phyloP scores from a whole-genome alignment of 2,888 invertebrate genomes.

The Cheilosia grossa region DNA sequence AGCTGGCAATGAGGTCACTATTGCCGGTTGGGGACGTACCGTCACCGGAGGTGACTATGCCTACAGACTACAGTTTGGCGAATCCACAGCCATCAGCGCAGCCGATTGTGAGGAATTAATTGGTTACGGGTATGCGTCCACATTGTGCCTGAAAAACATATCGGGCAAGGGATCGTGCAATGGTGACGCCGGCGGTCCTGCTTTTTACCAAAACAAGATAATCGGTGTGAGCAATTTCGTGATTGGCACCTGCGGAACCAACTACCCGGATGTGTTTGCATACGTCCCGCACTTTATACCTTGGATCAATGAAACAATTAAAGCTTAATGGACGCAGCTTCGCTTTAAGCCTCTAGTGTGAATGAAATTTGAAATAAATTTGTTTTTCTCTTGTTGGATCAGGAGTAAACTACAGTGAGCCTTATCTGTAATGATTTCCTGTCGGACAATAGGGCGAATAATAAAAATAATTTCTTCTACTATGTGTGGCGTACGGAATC shows the following conservation, averaged over 20 bases:
- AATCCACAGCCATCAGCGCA: conserved; percentile 62
- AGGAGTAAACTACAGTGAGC: not conserved
- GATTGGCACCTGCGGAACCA: conserved; percentile 80
- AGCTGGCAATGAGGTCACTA: conserved; percentile 74
- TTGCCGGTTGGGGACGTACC: conserved; percentile 80
- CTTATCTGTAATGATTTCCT: conserved; percentile 12
- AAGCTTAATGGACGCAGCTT: conserved; percentile 13
- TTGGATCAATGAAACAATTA: conserved; percentile 72
- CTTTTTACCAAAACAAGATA: conserved; percentile 77
- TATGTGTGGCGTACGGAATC: not conserved
- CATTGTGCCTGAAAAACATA: conserved; percentile 63
- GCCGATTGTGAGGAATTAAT: conserved; percentile 55
- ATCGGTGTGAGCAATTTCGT: conserved; percentile 79
- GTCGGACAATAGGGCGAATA: not conserved
- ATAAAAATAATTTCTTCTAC: conserved; percentile 24
- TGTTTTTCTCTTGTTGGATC: not conserved
- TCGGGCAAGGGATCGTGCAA: conserved; percentile 72
- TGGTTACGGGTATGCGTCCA: conserved; percentile 48
- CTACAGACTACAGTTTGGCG: conserved; percentile 76
- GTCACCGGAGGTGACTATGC: conserved; percentile 69
- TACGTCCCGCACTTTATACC: conserved; percentile 73
- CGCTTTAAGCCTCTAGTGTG: conserved; percentile 1
- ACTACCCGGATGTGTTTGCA: conserved; percentile 79
- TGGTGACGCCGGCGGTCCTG: conserved; percentile 81
- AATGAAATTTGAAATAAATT: not conserved